Conservation (phyloP, 1,140 invertebrate species). For the Bombus superbus region DNA sequence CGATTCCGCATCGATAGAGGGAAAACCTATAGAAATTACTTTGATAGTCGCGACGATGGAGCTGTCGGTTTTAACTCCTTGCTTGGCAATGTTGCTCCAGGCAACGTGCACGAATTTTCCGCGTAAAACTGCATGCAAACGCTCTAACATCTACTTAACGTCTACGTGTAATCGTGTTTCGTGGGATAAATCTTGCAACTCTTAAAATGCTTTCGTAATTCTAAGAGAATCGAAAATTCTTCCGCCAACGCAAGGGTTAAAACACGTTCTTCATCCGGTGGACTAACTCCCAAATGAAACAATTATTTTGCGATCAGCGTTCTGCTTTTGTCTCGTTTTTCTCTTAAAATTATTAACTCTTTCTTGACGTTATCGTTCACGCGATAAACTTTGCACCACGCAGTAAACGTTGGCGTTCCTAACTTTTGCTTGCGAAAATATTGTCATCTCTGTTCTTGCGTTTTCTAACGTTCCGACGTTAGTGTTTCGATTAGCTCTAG, state of each 20-base stretch:
- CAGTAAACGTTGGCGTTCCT: not conserved
- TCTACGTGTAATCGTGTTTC: not conserved
- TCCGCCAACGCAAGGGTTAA: not conserved
- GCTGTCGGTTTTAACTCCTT: not conserved
- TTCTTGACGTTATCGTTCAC: not conserved
- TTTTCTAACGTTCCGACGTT: not conserved
- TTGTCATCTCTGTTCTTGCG: not conserved
- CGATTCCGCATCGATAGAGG: not conserved
- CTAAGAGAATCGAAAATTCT: not conserved
- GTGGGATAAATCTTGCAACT: not conserved
- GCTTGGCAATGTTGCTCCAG: not conserved
- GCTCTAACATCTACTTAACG: slow-evolving; percentile 9
- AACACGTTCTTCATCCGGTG: not conserved
- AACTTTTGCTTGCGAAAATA: not conserved
- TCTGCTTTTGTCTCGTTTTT: not conserved
- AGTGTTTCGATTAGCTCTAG: not conserved
- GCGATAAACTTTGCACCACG: not conserved
- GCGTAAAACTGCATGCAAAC: not conserved
- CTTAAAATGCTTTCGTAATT: not conserved
- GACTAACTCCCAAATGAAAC: not conserved
- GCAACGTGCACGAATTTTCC: not conserved
- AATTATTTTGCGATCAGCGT: too few relatives aligned
- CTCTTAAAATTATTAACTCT: not conserved
- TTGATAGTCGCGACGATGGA: not conserved
- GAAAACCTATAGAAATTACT: not conserved